A percentile compares a stretch with the other conserved stretches of the same genome.
phyloP scores from a whole-genome alignment of 2,113 vertebrate species.

The Burhinus bistriatus region DNA sequence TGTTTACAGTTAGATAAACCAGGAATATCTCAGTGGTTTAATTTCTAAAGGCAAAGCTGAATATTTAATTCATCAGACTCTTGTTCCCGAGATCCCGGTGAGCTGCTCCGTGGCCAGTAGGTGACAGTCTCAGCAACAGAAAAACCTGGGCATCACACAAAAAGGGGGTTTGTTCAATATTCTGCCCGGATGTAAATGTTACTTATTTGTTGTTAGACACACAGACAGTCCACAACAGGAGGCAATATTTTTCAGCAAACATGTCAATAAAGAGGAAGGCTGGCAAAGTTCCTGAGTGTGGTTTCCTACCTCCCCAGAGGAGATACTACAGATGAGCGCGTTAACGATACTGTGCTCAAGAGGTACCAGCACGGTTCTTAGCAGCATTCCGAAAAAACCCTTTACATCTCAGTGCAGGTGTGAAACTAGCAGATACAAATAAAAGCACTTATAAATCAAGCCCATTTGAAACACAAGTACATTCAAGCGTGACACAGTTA shows the following conservation, averaged over 20 bases:
- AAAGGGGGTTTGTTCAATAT: background rate
- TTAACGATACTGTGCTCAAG: background rate
- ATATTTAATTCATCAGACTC: background rate
- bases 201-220: background rate
- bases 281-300: background rate
- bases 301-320: background rate
- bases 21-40: background rate
- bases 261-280: background rate
- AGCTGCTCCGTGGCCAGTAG: constrained; percentile 8
- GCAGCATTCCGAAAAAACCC: background rate
- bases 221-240: background rate
- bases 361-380: background rate
- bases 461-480: background rate
- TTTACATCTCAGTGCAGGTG: background rate
- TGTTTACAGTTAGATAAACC: background rate
- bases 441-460: background rate
- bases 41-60: background rate
- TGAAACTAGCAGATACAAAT: background rate
- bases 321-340: background rate
- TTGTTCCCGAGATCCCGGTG: background rate
- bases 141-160: background rate
- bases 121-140: constrained; percentile 46
- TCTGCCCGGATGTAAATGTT: background rate
- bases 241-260: background rate
- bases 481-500: background rate